phyloP scores from a whole-genome alignment of 2,888 invertebrate species.

The Drosophila kokeensis region DNA sequence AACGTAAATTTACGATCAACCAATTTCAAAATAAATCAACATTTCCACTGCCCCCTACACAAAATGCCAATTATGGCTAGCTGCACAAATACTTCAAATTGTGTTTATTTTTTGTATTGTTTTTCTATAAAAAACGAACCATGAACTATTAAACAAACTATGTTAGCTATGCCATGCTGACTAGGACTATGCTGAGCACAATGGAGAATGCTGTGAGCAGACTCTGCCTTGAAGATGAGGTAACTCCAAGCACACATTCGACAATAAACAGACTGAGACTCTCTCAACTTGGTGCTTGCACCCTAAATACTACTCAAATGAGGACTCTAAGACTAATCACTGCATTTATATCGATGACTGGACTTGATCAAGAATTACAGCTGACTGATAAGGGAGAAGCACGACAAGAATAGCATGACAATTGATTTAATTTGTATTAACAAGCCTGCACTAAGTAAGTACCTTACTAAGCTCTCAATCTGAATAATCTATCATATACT shows the following conservation, averaged over 20 bases:
- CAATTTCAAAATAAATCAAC: constrained; percentile 56
- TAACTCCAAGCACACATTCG: not conserved
- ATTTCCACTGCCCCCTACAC: constrained; percentile 25
- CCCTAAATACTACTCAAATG: not conserved
- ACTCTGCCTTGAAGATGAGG: not conserved
- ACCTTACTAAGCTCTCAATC: not conserved
- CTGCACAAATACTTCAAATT: not conserved
- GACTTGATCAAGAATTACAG: not conserved
- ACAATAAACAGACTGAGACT: not conserved
- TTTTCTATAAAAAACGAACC: not conserved
- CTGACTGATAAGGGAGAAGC: not conserved
- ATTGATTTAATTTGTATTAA: not conserved
- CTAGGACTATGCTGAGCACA: not conserved
- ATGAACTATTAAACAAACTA: not conserved
- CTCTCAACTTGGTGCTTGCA: no score
- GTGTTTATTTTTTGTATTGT: not conserved
- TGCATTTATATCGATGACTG: not conserved
- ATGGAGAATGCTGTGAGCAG: not conserved
- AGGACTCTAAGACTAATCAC: not conserved
- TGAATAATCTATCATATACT: not conserved
- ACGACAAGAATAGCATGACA: no score
- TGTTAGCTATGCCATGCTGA: not conserved
- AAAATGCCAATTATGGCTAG: constrained; percentile 27
- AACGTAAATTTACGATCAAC: constrained; percentile 77
- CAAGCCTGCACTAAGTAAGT: not conserved